Evolutionary conservation across 2,797 vertebrate species (phyloP), one percentile per base, ranked within the genome.

Genomic region (Hapalemur alaotrensis): DNA sequence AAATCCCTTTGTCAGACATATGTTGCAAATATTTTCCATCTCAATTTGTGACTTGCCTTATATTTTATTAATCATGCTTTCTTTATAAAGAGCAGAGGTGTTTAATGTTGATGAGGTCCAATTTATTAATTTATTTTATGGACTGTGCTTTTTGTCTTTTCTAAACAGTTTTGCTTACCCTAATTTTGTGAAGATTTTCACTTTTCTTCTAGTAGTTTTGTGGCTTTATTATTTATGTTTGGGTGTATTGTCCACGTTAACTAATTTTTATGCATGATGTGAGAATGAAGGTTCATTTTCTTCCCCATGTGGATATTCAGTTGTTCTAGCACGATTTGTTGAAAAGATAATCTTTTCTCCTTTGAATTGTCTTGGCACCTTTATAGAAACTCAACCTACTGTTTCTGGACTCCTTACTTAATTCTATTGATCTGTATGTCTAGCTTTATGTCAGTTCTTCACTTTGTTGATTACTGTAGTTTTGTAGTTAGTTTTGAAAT

Each of bases 231-330:
- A 67, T 73, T 83, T 82, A 48, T 1, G 4, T 61, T 73, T 96
- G 63, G n/a, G 20, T 20, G 48, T 43, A 12, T 41, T 46, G 22
- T 72, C 22, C 3, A 65, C 23, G 90, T 90, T 73, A 48, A 73
- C 41, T 52, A 91, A 75, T n/a, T 83, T 93, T 95, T 93, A 41
- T 79, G 87, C 50, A n/a, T 11, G 46, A 14, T 91, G 14, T 84
- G 38, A 69, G 23, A 70, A 9, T 70, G 35, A 85, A 86, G 48
- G 25, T 76, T 87, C 2, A 67, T 54, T 82, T 57, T 84, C 35
- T 73, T 59, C 10, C 4, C 22, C 12, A 25, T 63, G 63, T 73
- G 11, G 38, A 75, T 69, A 91, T 73, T 88, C n/a, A 69, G 32
- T 82, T 83, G 52, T 76, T 93, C 17, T 69, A 46, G 28, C 14